These are phyloP conservation scores for Etheostoma perlongum DNA, from an alignment of 2,797 vertebrate species.

Conservation along the genomic window DNA sequence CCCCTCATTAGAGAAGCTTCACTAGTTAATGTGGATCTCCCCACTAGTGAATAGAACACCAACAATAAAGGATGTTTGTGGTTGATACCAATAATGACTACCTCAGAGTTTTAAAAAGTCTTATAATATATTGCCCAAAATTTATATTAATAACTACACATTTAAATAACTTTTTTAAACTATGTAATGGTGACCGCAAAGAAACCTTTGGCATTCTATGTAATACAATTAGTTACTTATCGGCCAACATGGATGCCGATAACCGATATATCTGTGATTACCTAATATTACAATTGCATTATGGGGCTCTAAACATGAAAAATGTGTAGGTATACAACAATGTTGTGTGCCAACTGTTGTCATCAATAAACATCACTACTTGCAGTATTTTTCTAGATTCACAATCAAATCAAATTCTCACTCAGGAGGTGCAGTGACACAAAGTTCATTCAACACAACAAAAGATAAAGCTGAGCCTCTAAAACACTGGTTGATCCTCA, in stretches of 20 bases:
- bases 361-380: neutral
- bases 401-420: constrained; percentile 3
- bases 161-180: neutral
- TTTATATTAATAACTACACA: neutral
- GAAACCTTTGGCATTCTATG: constrained; percentile 7
- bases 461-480: constrained; percentile 12
- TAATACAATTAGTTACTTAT: neutral
- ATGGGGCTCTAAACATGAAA: neutral
- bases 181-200: neutral
- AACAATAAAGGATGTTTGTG: no score
- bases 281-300: neutral
- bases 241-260: neutral
- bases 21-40: no score
- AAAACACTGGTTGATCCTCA: constrained; percentile 19
- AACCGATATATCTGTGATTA: neutral
- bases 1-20: no score
- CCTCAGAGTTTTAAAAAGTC: no score
- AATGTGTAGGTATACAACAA: neutral
- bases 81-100: no score
- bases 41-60: no score
- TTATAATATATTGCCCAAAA: no score
- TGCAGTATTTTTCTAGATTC: neutral
- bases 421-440: neutral
- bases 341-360: neutral
- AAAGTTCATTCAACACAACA: constrained; percentile 11